These are phyloP conservation scores for Anisognathus igniventris DNA, from an alignment of 2,797 vertebrate genomes.

Conservation along the genomic window DNA sequence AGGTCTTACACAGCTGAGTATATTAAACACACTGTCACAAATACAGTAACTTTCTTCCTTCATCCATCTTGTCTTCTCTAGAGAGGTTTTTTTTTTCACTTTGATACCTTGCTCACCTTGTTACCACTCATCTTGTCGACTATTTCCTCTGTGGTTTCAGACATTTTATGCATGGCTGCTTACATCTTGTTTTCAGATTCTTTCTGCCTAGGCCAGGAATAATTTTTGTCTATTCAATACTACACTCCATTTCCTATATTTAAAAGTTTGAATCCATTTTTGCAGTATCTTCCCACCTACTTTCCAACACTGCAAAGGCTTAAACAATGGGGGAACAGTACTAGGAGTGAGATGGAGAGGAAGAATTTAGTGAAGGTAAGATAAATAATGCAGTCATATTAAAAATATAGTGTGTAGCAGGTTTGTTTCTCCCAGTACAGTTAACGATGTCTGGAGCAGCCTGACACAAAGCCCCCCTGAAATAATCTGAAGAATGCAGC, in stretches of 20 bases:
- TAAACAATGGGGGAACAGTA: neutral
- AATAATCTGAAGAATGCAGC: neutral
- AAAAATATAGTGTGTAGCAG: neutral
- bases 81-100: constrained; percentile 15
- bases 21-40: constrained; percentile 53
- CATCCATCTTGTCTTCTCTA: constrained; percentile 46
- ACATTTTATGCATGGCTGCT: constrained; percentile 59
- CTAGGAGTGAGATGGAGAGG: neutral
- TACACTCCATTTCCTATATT: constrained; percentile 22
- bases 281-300: neutral
- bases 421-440: neutral
- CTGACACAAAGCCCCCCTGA: neutral
- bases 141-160: constrained; percentile 62
- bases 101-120: constrained; percentile 55
- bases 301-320: neutral
- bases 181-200: constrained; percentile 57
- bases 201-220: constrained; percentile 36
- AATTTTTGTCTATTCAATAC: neutral
- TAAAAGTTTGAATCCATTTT: neutral
- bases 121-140: constrained; percentile 51
- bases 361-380: neutral
- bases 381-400: neutral
- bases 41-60: constrained; percentile 1
- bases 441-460: neutral
- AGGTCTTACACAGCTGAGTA: constrained; percentile 6